Base-by-base conservation (phyloP, 2,113 vertebrate species). In the Hassar affinis region DNA sequence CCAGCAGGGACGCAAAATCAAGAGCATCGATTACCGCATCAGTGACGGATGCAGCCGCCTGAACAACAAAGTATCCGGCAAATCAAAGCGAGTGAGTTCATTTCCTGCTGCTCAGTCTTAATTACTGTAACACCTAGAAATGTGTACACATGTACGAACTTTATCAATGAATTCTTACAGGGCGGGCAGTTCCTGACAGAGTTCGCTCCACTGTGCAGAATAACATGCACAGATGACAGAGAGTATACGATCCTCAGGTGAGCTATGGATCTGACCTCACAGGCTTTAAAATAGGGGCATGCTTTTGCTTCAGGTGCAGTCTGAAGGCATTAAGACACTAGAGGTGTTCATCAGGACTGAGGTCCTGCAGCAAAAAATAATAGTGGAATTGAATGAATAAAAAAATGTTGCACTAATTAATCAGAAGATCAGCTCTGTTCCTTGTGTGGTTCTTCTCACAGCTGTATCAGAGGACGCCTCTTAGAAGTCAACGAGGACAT, bases 111-210 rank as follows among this genome's bases (percentile, higher is more conserved):
- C 62, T 61, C 7, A 57, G 4, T 9, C 38, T 78, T 6, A 12
- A 57, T 17, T 38, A 66, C 1, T 54, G n/a, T 47, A 33, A 8
- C 8, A 3, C 6, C 2, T 45, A 42, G 27, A 71, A 30, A 69
- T 30, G 2, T 17, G 66, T 30, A 54, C n/a, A n/a, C n/a, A 8
- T 7, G 1, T 56, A 25, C 27, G 12, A 76, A 61, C n/a, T 10
- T 80, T 11, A 38, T 51, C 47, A 0, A 27, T 57, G 61, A 25
- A 62, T 82, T 51, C 27, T 89, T 75, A 71, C 62, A 99, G 98
- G 98, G 98, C 51, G 98, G 96, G 45, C 98, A 99, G 88, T 99
- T 99, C 90, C 92, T 99, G 72, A 99, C 98, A 59, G 98, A 99
- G 88, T 95, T 97, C 72, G 96, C 98, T 75, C 98, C 98, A 52